Evolutionary conservation across 2,113 vertebrate species (phyloP), one percentile per base, ranked within the genome.

Genomic region (Lepus americanus): DNA sequence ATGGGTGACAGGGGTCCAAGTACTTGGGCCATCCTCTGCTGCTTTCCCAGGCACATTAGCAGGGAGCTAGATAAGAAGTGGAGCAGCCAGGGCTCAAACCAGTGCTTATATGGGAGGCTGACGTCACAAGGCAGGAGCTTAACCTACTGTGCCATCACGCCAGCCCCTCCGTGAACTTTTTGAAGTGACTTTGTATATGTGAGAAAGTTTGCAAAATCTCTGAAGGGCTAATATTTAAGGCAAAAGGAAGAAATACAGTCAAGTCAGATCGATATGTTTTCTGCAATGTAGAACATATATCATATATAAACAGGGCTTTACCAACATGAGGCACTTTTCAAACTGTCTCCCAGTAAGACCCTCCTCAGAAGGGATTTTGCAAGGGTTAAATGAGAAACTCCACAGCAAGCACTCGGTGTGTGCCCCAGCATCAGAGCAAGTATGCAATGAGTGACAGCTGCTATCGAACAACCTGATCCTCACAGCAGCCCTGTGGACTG

Each of bases 371-470:
- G 29, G 82, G 49, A 55, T 74, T 94, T 85, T 61, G 36, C 20
- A 73, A 88, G 36, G 6, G 7, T 69, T 77, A 44, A 49, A 31
- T 81, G 84, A 86, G 51, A 9, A 27, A 9, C 36, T 69, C 69
- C 31, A 88, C 63, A 51, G 13, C 36, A 73, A 72, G 39, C 51
- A 12, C 49, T 8, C 44, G 73, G 49, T 33, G 10, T 13, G 10
- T 44, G 29, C 36, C 63, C n/a, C 36, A 29, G 78, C 59, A 23
- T 64, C 49, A 79, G 11, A 69, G 36, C 63, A 25, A 69, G 55
- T 0, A 19, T 5, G 1, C 17, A 4, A 33, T 0, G 2, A 14
- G 14, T 25, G 8, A 0, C 76, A 59, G 49, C 36, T 63, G 0
- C n/a, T 23, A 29, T 16, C 63, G 16, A 17, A 11, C 7, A 29